A percentile compares a stretch with the other conserved stretches of the same genome.
Conservation (phyloP, 2,113 vertebrate species). For the Esox niger region DNA sequence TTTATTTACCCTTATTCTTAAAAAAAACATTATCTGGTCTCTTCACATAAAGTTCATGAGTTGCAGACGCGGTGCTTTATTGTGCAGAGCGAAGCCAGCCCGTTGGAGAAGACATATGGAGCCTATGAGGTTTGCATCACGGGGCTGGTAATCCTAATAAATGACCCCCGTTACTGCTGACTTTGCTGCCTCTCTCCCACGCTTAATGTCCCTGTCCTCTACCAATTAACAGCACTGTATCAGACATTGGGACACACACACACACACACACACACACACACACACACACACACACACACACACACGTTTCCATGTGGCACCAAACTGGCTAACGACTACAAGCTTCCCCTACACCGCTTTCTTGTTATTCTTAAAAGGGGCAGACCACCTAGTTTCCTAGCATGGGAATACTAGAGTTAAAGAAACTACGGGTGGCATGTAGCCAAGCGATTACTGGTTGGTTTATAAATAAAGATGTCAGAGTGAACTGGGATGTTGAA, state of each 20-base stretch:
- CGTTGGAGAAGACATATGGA: slow-evolving; percentile 14
- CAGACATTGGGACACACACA: background rate
- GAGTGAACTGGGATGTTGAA: too few relatives aligned
- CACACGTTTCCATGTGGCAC: background rate
- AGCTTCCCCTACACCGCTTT: background rate
- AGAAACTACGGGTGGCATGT: too few relatives aligned
- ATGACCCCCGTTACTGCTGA: background rate
- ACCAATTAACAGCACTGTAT: slow-evolving; percentile 1
- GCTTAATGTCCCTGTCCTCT: background rate
- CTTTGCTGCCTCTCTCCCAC: background rate
- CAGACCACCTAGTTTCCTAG: too few relatives aligned
- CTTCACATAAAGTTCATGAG: background rate
- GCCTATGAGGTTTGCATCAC: background rate
- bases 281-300: too few relatives aligned
- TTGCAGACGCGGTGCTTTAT: background rate
- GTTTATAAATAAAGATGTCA: too few relatives aligned
- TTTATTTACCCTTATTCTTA: too few relatives aligned
- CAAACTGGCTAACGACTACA: background rate
- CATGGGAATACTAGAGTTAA: too few relatives aligned
- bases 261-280: too few relatives aligned
- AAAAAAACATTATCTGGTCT: too few relatives aligned
- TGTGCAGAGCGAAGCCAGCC: slow-evolving; percentile 1
- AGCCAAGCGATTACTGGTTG: too few relatives aligned
- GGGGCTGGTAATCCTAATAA: slow-evolving; percentile 23
- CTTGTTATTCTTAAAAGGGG: background rate